phyloP scores from a whole-genome alignment of 2,113 vertebrate species.

The Ptyas mucosa region DNA sequence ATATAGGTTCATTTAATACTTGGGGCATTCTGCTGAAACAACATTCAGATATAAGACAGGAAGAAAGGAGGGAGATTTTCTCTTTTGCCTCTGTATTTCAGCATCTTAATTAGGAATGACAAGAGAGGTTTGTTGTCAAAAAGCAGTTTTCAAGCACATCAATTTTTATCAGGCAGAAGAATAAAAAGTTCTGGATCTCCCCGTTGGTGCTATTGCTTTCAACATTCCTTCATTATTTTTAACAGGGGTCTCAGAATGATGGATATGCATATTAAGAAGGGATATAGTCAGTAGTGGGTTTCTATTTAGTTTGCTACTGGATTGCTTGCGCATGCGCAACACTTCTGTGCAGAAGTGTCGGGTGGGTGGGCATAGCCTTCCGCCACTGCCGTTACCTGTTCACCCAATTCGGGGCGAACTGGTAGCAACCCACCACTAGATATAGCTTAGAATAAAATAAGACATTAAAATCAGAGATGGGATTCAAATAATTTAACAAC shows the following conservation, averaged over 20 bases:
- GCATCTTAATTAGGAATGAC: conserved; percentile 46
- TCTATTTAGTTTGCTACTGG: too few species aligned
- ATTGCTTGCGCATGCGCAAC: too few species aligned
- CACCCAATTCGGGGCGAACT: too few species aligned
- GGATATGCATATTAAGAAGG: neutral
- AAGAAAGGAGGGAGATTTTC: conserved; percentile 18
- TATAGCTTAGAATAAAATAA: neutral
- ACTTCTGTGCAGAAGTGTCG: too few species aligned
- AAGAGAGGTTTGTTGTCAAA: conserved; percentile 29
- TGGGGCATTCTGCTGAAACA: conserved; percentile 44
- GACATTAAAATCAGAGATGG: too few species aligned
- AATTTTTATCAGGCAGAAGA: neutral
- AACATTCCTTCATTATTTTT: neutral
- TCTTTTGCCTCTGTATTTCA: conserved; percentile 40
- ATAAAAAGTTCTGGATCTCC: conserved; percentile 3
- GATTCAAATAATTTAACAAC: too few species aligned
- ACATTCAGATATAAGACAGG: neutral
- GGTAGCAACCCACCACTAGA: too few species aligned
- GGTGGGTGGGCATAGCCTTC: too few species aligned
- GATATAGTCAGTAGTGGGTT: neutral
- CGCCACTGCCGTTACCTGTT: too few species aligned
- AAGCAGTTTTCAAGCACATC: conserved; percentile 15
- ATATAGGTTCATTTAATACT: conserved; percentile 39
- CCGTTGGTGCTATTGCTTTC: neutral
- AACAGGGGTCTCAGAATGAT: neutral